Conservation (phyloP, 2,888 invertebrate species). For the Acanthopleura granulata region DNA sequence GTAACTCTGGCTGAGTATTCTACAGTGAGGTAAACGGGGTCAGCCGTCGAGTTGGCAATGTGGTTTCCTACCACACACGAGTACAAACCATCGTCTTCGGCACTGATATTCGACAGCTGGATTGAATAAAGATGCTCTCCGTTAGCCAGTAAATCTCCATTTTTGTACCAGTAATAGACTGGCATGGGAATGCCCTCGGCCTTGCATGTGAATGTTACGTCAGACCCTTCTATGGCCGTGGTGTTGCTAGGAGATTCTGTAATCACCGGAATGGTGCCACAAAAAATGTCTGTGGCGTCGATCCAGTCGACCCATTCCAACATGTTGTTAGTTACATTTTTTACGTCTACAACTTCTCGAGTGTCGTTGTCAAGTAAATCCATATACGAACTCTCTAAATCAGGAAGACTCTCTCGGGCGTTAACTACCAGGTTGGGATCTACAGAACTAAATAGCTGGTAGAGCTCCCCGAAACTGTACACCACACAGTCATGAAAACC, state of each 20-base stretch:
- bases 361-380: slow-evolving; percentile 10
- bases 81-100: not conserved
- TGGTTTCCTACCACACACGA: slow-evolving; percentile 8
- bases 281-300: not conserved
- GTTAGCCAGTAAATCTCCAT: not conserved
- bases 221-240: not conserved
- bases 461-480: not conserved
- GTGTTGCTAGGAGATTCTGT: not conserved
- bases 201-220: not conserved
- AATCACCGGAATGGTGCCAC: slow-evolving; percentile 12
- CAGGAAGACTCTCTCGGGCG: not conserved
- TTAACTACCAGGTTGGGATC: not conserved
- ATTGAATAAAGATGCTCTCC: not conserved
- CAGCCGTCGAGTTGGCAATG: not conserved
- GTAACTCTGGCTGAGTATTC: not conserved
- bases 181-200: not conserved
- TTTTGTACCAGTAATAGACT: slow-evolving; percentile 16
- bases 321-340: not conserved
- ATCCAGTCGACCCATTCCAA: not conserved
- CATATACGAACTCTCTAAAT: not conserved
- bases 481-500: slow-evolving; percentile 4
- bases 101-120: not conserved
- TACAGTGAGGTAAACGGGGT: not conserved
- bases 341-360: not conserved
- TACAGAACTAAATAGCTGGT: not conserved